Conservation (phyloP, 2,113 vertebrate genomes). For the Carettochelys insculpta region DNA sequence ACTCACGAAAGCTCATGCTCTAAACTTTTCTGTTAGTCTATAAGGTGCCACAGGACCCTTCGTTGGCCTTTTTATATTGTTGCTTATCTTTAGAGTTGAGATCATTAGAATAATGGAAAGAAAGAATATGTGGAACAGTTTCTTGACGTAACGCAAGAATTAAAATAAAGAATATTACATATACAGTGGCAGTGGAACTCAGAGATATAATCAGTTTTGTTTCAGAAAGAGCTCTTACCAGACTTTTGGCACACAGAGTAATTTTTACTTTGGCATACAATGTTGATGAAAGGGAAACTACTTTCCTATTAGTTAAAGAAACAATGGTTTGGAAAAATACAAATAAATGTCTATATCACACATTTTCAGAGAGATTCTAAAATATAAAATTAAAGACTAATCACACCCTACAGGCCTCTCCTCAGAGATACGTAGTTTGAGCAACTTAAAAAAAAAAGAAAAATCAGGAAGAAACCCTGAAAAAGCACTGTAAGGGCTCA, state of each 20-base stretch:
- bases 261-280: too few species aligned
- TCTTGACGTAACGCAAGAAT: not conserved
- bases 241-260: not conserved
- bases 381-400: not conserved
- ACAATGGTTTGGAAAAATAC: not conserved
- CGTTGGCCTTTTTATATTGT: too few species aligned
- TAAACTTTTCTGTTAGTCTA: too few species aligned
- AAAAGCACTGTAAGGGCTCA: not conserved
- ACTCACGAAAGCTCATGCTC: too few species aligned
- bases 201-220: not conserved
- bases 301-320: not conserved
- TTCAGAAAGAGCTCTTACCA: not conserved
- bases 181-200: not conserved
- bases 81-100: not conserved
- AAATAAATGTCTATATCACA: not conserved
- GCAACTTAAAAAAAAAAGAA: not conserved
- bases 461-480: not conserved
- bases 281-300: not conserved
- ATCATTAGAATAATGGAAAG: not conserved
- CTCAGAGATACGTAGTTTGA: not conserved
- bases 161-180: not conserved
- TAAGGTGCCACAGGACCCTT: too few species aligned
- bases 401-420: not conserved
- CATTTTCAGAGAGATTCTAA: not conserved
- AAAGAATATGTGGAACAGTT: not conserved